Evolutionary conservation across 2,797 vertebrate genomes (phyloP).

Genomic region (Staurois parvus): DNA sequence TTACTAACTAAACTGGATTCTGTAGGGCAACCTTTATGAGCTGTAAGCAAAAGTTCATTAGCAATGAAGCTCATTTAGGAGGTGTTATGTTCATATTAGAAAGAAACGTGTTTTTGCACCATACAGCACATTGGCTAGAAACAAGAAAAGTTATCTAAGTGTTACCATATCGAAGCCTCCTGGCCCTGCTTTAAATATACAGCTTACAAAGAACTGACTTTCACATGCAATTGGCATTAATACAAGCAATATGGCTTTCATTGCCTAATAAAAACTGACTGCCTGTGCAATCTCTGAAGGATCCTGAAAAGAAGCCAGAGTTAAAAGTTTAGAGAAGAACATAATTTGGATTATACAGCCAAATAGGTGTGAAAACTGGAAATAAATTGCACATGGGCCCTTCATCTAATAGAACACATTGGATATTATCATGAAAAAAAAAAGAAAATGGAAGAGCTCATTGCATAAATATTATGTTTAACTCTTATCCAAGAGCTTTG

Average conservation of each 20-base stretch:
- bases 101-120: no score
- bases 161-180: neutral
- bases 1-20: no score
- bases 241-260: neutral
- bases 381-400: neutral
- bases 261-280: conserved; percentile 16
- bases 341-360: conserved; percentile 13
- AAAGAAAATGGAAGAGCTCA: no score
- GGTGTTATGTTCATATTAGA: no score
- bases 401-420: neutral
- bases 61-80: no score
- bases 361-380: neutral
- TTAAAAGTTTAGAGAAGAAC: conserved; percentile 5
- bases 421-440: neutral
- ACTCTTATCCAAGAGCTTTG: no score
- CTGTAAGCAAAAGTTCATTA: no score
- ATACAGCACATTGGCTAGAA: neutral
- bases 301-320: neutral
- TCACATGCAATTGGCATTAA: conserved; percentile 16
- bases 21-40: no score
- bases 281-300: neutral
- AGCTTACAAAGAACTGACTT: conserved; percentile 24
- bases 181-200: conserved; percentile 27
- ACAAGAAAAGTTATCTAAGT: neutral
- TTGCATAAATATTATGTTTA: no score